phyloP scores from a whole-genome alignment of 2,113 vertebrate species.

The Athene noctua region DNA sequence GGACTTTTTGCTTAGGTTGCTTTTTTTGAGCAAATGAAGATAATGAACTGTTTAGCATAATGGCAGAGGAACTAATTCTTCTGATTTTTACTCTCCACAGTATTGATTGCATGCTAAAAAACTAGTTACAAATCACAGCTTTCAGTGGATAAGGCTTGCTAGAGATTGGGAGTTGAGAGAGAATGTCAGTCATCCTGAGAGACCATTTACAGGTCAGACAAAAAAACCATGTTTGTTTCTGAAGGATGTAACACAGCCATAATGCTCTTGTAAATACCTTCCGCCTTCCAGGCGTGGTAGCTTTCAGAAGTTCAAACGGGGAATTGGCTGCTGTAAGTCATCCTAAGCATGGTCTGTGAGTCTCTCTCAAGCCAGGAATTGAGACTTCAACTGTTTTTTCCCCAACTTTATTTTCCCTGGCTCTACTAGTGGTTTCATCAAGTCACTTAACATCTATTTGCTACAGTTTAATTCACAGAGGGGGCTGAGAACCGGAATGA shows the following conservation, averaged over 20 bases:
- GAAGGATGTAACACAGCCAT: not conserved
- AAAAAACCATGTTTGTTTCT: not conserved
- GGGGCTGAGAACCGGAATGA: not conserved
- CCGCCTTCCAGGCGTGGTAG: fast-evolving
- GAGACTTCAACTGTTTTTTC: not conserved
- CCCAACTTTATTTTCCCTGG: not conserved
- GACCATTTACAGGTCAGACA: not conserved
- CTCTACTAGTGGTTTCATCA: not conserved
- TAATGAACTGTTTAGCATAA: not conserved
- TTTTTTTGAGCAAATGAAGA: not conserved
- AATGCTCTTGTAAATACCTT: not conserved
- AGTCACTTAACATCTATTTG: not conserved
- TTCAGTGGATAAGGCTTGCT: not conserved
- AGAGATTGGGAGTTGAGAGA: not conserved
- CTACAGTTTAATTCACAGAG: not conserved
- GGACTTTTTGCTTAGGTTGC: not conserved
- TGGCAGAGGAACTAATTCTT: not conserved
- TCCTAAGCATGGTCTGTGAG: not conserved
- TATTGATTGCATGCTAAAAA: not conserved
- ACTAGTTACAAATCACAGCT: not conserved
- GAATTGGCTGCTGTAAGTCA: not conserved
- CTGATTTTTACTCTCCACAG: not conserved
- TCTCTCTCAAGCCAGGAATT: not conserved
- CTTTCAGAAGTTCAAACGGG: not conserved
- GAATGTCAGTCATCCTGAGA: not conserved